phyloP scores from a whole-genome alignment of 2,113 vertebrate genomes.

The Prinia subflava region DNA sequence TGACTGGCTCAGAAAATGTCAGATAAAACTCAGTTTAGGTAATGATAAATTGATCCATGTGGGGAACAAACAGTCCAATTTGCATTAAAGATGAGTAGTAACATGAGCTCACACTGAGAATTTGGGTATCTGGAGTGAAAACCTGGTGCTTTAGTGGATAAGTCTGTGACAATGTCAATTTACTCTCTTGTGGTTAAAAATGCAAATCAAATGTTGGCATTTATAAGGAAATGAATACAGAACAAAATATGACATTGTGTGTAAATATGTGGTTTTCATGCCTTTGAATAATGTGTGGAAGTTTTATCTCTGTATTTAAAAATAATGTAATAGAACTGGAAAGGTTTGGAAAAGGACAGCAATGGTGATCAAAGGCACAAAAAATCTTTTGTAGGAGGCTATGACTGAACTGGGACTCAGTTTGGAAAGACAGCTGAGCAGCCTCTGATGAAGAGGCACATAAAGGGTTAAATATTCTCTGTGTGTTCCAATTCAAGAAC shows the following conservation, averaged over 20 bases:
- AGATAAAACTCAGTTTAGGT: not conserved
- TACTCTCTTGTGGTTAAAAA: not conserved
- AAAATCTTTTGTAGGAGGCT: not conserved
- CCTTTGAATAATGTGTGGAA: not conserved
- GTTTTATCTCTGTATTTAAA: not conserved
- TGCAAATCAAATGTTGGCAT: not conserved
- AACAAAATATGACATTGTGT: not conserved
- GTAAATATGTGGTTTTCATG: not conserved
- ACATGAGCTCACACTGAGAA: not conserved
- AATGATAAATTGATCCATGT: not conserved
- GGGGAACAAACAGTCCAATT: not conserved
- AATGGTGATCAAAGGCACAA: not conserved
- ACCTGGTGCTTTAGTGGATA: not conserved
- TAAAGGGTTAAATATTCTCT: not conserved
- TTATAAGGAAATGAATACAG: not conserved
- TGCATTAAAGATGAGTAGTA: not conserved
- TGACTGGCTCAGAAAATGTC: not conserved
- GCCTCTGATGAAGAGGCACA: not conserved
- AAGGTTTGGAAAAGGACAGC: not conserved
- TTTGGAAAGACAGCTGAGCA: not conserved
- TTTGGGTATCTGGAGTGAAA: not conserved
- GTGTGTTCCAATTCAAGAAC: not conserved
- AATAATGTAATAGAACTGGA: not conserved
- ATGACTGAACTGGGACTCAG: not conserved
- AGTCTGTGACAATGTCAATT: not conserved